Conservation (phyloP, 30 jellyfish, hydroid and myxozoan species). For the Pseudorhiza aurosa region DNA sequence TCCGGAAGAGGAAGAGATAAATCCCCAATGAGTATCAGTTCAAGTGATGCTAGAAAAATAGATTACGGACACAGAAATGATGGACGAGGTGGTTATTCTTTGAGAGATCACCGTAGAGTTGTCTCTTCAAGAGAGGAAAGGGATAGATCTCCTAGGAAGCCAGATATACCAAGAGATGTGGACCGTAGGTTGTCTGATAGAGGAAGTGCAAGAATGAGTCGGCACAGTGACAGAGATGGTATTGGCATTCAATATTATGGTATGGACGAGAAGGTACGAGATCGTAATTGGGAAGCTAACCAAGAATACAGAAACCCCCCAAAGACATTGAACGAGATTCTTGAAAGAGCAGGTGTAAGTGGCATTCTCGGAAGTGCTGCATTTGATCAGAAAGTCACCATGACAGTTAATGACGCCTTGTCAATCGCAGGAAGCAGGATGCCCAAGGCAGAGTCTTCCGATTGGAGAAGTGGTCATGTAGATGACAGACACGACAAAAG, state of each 20-base stretch:
- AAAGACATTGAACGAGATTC: slow-evolving; percentile 87
- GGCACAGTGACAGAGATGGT: slow-evolving; percentile 75
- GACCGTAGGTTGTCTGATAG: slow-evolving; percentile 21
- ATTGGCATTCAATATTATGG: slow-evolving; percentile 57
- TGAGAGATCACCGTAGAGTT: slow-evolving; percentile 57
- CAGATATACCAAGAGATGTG: slow-evolving; percentile 32
- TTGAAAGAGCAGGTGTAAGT: slow-evolving; percentile 96
- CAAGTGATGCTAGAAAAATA: slow-evolving; percentile 46
- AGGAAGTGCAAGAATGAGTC: slow-evolving; percentile 56
- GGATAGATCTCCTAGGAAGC: slow-evolving; percentile 21
- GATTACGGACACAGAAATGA: slow-evolving; percentile 43
- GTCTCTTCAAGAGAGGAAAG: slow-evolving; percentile 59
- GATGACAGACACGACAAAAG: slow-evolving; percentile 42
- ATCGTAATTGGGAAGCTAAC: slow-evolving; percentile 53
- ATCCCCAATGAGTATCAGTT: slow-evolving; percentile 41
- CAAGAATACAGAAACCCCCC: slow-evolving; percentile 78
- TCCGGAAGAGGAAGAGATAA: slow-evolving; percentile 72
- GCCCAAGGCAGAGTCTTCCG: slow-evolving; percentile 29
- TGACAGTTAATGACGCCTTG: slow-evolving; percentile 45
- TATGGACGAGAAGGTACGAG: slow-evolving; percentile 58
- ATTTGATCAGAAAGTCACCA: slow-evolving; percentile 53
- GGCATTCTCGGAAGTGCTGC: slow-evolving; percentile 89
- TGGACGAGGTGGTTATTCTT: slow-evolving; percentile 19
- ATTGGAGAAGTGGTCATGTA: slow-evolving; percentile 60
- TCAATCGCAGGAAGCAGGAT: slow-evolving; percentile 58